Base-by-base conservation (phyloP, 2,113 vertebrate species). In the Egretta garzetta region DNA sequence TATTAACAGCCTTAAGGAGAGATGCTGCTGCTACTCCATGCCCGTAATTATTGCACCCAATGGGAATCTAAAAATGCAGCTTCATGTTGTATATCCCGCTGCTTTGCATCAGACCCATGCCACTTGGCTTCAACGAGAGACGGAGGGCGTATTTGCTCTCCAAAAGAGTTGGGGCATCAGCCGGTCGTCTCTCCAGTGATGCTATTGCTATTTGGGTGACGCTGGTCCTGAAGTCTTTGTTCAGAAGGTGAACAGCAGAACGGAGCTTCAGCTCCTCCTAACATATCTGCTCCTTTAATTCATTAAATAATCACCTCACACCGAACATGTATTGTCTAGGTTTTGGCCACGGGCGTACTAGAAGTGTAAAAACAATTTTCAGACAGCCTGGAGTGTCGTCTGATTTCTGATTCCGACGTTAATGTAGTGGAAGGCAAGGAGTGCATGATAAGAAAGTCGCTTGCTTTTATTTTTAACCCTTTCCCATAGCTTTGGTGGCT, bases 241-340 rank as follows among this genome's bases (percentile, higher is more conserved):
- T 97, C 87, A 76, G 91, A 76, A 85, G 83, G 27, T 80, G 53
- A 79, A 28, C 63, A 62, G 91, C 94, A 88, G 89, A 81, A 74
- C 10, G 4, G 90, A 97, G 94, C 91, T 95, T 91, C 24, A 19
- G 64, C 95, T 93, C 86, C 92, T 96, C 58, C 22, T 80, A 27
- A 77, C 89, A 81, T 80, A 35, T 63, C 92, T 94, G 89, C 91
- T 93, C 82, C 97, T 95, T 96, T 96, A 73, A 97, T 88, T 98
- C 97, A 76, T 97, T 96, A 94, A 93, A 95, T 67, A 88, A 73
- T 47, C 95, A 93, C 96, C 96, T 98, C 86, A 77, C 79, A 93
- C 47, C 14, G 4, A 93, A 33, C 3, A 2, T n/a, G 5, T 41
- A 64, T 39, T 74, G 88, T 86, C 81, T 93, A 9, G 58, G 56